Evolutionary conservation across 2,888 invertebrate species (phyloP).

Genomic region (Blomia tropicalis): DNA sequence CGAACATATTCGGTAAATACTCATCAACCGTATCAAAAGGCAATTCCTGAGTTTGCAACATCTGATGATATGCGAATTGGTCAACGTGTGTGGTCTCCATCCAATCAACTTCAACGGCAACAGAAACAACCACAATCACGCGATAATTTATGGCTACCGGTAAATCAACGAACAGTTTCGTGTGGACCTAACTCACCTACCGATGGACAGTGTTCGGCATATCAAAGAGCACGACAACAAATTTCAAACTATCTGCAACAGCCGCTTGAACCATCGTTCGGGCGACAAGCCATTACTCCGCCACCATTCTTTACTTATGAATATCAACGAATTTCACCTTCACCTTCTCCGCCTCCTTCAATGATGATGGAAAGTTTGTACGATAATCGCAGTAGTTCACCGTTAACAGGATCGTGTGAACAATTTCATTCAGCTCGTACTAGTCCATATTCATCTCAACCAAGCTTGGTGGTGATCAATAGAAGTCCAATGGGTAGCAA

Average conservation of each 20-base stretch:
- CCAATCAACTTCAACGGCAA: not conserved
- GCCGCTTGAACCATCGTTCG: constrained; percentile 14
- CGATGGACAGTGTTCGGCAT: not conserved
- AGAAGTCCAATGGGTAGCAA: not conserved
- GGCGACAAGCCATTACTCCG: constrained; percentile 11
- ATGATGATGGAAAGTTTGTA: not conserved
- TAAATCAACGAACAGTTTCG: not conserved
- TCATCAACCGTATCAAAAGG: not conserved
- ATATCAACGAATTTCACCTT: not conserved
- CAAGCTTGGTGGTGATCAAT: not conserved
- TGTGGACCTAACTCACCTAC: not conserved
- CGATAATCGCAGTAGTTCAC: not conserved
- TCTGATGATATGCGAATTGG: not conserved
- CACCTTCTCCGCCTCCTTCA: constrained; percentile 1
- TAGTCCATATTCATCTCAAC: not conserved
- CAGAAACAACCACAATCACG: not conserved
- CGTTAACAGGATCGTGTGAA: not conserved
- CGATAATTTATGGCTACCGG: not conserved
- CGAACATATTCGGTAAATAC: not conserved
- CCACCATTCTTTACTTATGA: not conserved
- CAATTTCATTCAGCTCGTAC: not conserved
- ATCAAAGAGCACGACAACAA: not conserved
- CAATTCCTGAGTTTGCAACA: not conserved
- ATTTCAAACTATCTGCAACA: constrained; percentile 5
- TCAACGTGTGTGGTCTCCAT: too few species aligned